Percentiles rank a stretch among this genome's conserved stretches.
Conservation (phyloP, 2,797 vertebrate genomes). For the Rhinogobio ventralis region DNA sequence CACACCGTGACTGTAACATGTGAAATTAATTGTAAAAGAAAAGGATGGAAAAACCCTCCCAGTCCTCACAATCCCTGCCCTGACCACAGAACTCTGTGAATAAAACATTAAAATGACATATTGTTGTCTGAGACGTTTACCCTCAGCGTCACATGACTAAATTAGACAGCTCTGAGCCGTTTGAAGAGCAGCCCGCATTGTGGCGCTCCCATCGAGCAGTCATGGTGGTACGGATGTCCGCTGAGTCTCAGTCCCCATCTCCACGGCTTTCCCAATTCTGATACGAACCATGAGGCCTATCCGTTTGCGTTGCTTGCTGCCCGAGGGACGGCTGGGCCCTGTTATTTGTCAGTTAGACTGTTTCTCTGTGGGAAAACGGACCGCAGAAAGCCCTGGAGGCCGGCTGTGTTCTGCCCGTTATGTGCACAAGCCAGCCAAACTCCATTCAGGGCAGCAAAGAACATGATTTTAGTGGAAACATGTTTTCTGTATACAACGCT, state of each 20-base stretch:
- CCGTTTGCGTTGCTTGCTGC: constrained; percentile 63
- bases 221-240: constrained; percentile 62
- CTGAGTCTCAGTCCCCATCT: constrained; percentile 49
- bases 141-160: constrained; percentile 44
- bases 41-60: constrained; percentile 43
- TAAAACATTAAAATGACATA: constrained; percentile 53
- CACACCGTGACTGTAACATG: constrained; percentile 41
- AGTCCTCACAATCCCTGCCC: constrained; percentile 18
- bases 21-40: constrained; percentile 47
- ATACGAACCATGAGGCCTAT: constrained; percentile 65
- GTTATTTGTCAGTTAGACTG: constrained; percentile 75
- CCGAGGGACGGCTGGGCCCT: constrained; percentile 70
- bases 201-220: constrained; percentile 51
- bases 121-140: constrained; percentile 43
- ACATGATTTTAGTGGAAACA: constrained; percentile 75
- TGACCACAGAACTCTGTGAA: constrained; percentile 45
- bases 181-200: constrained; percentile 54
- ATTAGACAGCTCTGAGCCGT: constrained; percentile 46
- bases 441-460: constrained; percentile 53
- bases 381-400: constrained; percentile 68
- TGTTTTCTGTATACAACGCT: constrained; percentile 72
- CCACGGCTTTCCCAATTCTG: constrained; percentile 57
- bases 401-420: constrained; percentile 62
- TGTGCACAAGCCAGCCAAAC: constrained; percentile 54
- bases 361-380: constrained; percentile 73